Base-by-base conservation (phyloP, 2,888 invertebrate genomes). In the Sclerodermus sp. region DNA sequence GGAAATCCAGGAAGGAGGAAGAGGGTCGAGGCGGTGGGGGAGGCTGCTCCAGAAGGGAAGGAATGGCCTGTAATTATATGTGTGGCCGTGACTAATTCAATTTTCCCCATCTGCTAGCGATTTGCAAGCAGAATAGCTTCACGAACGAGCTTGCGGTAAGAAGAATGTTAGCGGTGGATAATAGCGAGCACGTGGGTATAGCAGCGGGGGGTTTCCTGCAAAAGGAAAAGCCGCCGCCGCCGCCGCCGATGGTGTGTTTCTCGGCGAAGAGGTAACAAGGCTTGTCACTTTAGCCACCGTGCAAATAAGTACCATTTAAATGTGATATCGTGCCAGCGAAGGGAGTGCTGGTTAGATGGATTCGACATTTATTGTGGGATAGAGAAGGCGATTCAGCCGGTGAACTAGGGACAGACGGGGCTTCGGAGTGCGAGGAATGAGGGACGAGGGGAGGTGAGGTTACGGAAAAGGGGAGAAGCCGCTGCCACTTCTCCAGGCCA, bases 61-160 rank as follows among this genome's bases (percentile, higher is more conserved):
- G 34, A 31, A 40, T 34, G 40, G 48, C 43, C 44, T 50, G 59
- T 60, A 68, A 67, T 67, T 68, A 67, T 59, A 62, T 65, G 58
- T 60, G 60, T 57, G 53, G 51, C 60, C 45, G 53, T 55, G 58
- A 66, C 61, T 66, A 63, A 68, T 70, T 68, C 58, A 63, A 67
- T 69, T 66, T 62, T 59, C 51, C 46, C 64, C 61, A 60, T 58
- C 64, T 62, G 66, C 45, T 56, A 47, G 59, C 61, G 65, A 68
- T 65, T 67, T 63, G 58, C 60, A 58, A 53, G 49, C 34, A 46
- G 43, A 51, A 48, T 42, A 37, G 44, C 41, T 39, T 30, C 29
- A 45, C 38, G 45, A 46, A 41, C 36, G 51, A 46, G 40, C 47
- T 15, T 23, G 23, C 16, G 14, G 14, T 17, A 18, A 38, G 14